These are phyloP conservation scores for Mungos mungo DNA, from an alignment of 2,113 vertebrate species.

Conservation along the genomic window DNA sequence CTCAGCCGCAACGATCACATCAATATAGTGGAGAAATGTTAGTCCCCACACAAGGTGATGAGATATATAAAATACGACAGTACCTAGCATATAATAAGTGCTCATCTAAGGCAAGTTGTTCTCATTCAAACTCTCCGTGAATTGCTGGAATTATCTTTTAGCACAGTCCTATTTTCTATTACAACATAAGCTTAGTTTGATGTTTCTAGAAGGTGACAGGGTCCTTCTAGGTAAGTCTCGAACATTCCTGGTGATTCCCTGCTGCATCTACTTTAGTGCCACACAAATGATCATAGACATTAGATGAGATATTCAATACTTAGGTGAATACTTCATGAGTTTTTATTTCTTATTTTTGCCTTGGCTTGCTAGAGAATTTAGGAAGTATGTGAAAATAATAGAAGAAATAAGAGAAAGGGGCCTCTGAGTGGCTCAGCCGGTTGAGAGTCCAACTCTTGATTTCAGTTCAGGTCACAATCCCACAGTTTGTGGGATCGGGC, in stretches of 20 bases:
- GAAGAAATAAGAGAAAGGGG: too few relatives aligned
- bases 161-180: background rate
- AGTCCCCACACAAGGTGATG: background rate
- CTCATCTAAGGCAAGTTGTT: background rate
- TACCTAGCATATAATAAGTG: background rate
- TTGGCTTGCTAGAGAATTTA: background rate
- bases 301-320: background rate
- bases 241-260: background rate
- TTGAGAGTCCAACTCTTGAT: too few relatives aligned
- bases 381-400: background rate
- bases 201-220: background rate
- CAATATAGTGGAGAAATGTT: background rate
- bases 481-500: too few relatives aligned
- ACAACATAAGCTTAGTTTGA: background rate
- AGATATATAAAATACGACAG: background rate
- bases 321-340: background rate
- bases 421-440: too few relatives aligned
- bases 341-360: background rate
- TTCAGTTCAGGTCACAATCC: too few relatives aligned
- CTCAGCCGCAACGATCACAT: background rate
- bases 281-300: background rate
- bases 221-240: background rate
- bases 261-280: background rate
- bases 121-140: background rate
- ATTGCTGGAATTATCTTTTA: background rate